phyloP scores from a whole-genome alignment of 2,113 vertebrate species.

The Barnardius zonarius region DNA sequence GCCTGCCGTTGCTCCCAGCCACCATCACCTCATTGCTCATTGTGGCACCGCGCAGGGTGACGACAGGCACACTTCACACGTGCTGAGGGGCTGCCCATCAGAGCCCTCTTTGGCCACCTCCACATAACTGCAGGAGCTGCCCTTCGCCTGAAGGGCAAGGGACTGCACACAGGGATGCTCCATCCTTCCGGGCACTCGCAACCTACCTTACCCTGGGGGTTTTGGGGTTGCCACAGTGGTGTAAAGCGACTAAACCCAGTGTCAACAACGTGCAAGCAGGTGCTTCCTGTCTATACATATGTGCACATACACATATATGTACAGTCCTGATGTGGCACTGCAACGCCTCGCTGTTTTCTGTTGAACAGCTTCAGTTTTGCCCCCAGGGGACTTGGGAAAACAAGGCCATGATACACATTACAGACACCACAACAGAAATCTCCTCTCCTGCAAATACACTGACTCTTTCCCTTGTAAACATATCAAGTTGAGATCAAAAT shows the following conservation, averaged over 20 bases:
- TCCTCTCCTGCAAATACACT: background rate
- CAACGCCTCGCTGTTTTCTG: background rate
- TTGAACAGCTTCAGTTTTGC: background rate
- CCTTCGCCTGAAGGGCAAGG: background rate
- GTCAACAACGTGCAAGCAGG: background rate
- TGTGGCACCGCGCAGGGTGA: background rate
- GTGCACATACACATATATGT: fast-evolving
- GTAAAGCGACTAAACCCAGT: background rate
- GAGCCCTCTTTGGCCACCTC: background rate
- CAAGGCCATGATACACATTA: background rate
- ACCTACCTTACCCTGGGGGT: background rate
- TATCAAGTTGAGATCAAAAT: background rate
- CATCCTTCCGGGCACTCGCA: background rate
- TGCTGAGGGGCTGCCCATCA: background rate
- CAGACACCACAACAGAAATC: background rate
- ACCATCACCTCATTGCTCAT: background rate
- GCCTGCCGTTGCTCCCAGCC: fast-evolving
- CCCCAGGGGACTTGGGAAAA: background rate
- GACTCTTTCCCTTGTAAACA: background rate
- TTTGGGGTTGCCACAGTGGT: background rate
- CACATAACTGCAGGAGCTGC: fast-evolving
- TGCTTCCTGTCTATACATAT: background rate
- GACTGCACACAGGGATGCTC: background rate
- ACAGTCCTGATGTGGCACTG: background rate
- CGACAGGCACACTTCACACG: background rate